Percentiles rank a stretch among this genome's conserved stretches.
phyloP scores from a whole-genome alignment of 2,113 vertebrate genomes.

The zebrafish (Danio rerio) region GRCz12tu NC_133185.1:42817001-42817500 shows the following conservation, averaged over 20 bases:
- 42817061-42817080: no score
- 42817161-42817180: slow-evolving; percentile 5
- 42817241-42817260: slow-evolving; percentile 4
- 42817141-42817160: slow-evolving; percentile 14
- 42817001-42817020: no score
- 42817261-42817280: slow-evolving; percentile 19
- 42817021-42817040: no score
- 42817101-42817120: neutral
- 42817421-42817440: neutral
- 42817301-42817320: slow-evolving; percentile 14
- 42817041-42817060: no score
- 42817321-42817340: neutral
- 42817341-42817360: neutral
- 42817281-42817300: slow-evolving; percentile 15
- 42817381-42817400: neutral
- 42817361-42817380: slow-evolving; percentile 14
- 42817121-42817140: slow-evolving; percentile 41
- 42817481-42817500: neutral
- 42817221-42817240: slow-evolving; percentile 36
- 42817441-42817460: neutral
- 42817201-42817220: slow-evolving; percentile 37
- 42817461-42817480: neutral
- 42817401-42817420: neutral
- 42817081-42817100: no score
- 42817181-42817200: slow-evolving; percentile 3